These are phyloP conservation scores for Microhierax caerulescens DNA, from an alignment of 2,797 vertebrate genomes.

Conservation along the genomic window DNA sequence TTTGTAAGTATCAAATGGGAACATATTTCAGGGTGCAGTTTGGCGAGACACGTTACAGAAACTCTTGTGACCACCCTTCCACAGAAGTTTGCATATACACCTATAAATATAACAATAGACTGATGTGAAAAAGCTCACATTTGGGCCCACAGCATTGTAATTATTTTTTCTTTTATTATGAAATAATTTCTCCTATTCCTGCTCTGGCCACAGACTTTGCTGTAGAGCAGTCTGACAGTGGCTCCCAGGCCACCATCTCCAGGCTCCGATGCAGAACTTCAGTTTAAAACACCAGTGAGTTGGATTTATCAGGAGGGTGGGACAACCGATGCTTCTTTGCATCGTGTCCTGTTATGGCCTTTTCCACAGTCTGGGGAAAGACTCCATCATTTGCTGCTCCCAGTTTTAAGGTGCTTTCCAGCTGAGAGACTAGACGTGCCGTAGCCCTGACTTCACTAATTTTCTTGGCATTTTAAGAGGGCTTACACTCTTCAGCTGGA, in stretches of 20 bases:
- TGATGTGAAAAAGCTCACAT: neutral
- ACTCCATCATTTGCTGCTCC: neutral
- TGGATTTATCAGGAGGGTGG: neutral
- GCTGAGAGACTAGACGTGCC: neutral
- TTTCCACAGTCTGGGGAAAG: neutral
- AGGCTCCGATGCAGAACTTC: neutral
- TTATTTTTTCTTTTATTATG: neutral
- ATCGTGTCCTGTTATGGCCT: neutral
- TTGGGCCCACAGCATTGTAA: neutral
- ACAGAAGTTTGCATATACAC: neutral
- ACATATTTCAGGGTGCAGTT: neutral
- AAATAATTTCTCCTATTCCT: neutral
- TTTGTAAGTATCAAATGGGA: neutral
- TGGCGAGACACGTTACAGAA: neutral
- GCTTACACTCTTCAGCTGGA: neutral
- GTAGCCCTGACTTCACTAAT: slow-evolving; percentile 6
- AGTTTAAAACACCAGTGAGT: neutral
- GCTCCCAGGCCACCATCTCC: neutral
- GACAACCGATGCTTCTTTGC: neutral
- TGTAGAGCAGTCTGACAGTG: neutral
- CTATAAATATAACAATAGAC: neutral
- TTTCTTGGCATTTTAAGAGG: slow-evolving; percentile 14
- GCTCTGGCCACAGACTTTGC: neutral
- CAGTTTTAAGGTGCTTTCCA: slow-evolving; percentile 18
- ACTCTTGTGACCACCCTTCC: neutral